Conservation (phyloP, 2,113 vertebrate species). For the Hemiprocne comata region DNA sequence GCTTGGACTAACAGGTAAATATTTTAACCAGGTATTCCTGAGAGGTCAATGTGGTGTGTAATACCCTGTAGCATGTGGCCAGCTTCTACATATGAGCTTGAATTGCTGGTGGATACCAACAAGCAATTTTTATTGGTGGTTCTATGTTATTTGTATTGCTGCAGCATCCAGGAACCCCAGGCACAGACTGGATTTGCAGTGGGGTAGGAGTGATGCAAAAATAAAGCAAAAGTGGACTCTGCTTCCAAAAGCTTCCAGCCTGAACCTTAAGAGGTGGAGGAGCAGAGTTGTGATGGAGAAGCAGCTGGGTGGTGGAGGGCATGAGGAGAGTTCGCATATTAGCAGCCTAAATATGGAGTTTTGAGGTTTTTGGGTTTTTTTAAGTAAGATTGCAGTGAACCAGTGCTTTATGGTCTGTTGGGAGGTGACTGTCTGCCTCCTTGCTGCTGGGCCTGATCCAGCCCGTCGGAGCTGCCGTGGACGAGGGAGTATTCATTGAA, state of each 20-base stretch:
- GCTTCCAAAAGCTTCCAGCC: not conserved
- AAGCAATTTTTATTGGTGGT: not conserved
- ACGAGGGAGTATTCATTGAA: not conserved
- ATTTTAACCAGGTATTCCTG: not conserved
- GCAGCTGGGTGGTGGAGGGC: not conserved
- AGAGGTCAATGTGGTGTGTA: not conserved
- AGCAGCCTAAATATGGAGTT: not conserved
- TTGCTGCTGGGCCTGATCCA: not conserved
- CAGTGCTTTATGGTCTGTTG: not conserved
- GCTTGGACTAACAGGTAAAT: not conserved
- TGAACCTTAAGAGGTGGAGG: not conserved
- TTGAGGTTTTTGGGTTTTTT: not conserved
- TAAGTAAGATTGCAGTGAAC: not conserved
- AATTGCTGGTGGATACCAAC: not conserved
- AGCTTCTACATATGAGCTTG: rapidly evolving
- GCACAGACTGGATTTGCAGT: not conserved
- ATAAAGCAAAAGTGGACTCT: not conserved
- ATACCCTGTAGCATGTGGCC: not conserved
- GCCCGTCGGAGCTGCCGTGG: rapidly evolving
- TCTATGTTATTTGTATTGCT: not conserved
- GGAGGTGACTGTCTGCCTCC: not conserved
- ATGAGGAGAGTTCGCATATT: not conserved
- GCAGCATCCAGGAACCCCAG: not conserved
- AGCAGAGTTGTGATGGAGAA: rapidly evolving
- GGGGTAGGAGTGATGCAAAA: not conserved